Base-by-base conservation (phyloP, 2,113 vertebrate genomes). In the Jacana jacana region DNA sequence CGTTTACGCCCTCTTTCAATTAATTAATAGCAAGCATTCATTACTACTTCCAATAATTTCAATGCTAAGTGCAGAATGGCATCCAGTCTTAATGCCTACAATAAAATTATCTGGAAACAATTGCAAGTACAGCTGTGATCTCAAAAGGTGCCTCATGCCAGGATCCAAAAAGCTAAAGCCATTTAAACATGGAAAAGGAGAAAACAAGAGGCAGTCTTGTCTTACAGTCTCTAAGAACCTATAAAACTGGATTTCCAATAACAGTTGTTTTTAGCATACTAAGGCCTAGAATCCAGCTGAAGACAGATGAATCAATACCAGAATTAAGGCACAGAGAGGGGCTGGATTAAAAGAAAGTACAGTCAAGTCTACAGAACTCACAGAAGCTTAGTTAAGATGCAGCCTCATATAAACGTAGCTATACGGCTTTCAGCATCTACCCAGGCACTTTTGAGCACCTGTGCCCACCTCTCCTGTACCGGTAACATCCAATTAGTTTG, bases 101-200 rank as follows among this genome's bases (percentile, higher is more conserved):
- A 49, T 27, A 79, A 42, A 42, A 42, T 42, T 10, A 86, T 61
- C 37, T 85, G 71, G 49, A 88, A 95, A 66, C 13, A 64, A 91
- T n/a, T 76, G 61, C 65, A 89, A 69, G 77, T 65, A 84, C 83
- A 95, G 86, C 69, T 91, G 80, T 87, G 78, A 58, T 75, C 83
- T 86, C 5, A 2, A 82, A 96, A 83, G 71, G 80, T 66, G 52
- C 55, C 27, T 82, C 52, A 65, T 10, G 16, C 39, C 70, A 80
- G 88, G 70, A 86, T 48, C 39, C 54, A 51, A 66, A 92, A 65
- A 82, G 24, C 51, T 75, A 84, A 90, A 72, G 35, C 60, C 25
- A 79, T 72, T 86, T 89, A 65, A 88, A 72, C 6, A 73, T 81
- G 31, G 33, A 33, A n/a, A 57, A 58, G 12, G 42, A n/a, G 7